Evolutionary conservation across 2,113 vertebrate genomes (phyloP).

Genomic region (Archocentrus centrarchus): DNA sequence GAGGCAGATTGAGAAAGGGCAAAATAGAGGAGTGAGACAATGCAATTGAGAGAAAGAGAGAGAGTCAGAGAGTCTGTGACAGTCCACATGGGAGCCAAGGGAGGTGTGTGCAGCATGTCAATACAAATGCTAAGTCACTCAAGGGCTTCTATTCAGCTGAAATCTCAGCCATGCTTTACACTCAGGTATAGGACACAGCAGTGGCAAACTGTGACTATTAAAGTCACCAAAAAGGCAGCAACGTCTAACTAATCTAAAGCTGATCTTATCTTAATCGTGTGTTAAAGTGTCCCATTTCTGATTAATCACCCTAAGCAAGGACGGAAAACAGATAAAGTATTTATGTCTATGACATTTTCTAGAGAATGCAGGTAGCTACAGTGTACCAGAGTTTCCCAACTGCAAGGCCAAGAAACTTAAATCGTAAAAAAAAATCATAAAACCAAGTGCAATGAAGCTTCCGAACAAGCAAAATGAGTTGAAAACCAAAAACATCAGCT

Average conservation of each 20-base stretch:
- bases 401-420: no score
- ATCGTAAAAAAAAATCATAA: no score
- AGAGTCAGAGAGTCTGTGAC: constrained; percentile 30
- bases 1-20: constrained; percentile 38
- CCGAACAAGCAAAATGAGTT: not conserved
- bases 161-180: constrained; percentile 27
- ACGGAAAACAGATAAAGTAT: not conserved
- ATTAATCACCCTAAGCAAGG: not conserved
- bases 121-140: constrained; percentile 65
- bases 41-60: constrained; percentile 11
- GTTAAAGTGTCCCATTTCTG: not conserved
- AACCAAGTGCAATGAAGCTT: no score
- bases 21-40: constrained; percentile 12
- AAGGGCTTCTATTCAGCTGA: constrained; percentile 46
- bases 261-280: not conserved
- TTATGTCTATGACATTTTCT: not conserved
- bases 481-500: rapidly evolving
- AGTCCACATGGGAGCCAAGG: constrained; percentile 39
- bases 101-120: constrained; percentile 68
- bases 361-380: not conserved
- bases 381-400: no score
- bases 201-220: not conserved
- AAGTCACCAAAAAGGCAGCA: not conserved
- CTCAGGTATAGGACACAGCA: constrained; percentile 12
- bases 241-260: not conserved